Percentiles rank a stretch among this genome's conserved stretches.
phyloP scores from a whole-genome alignment of 2,113 vertebrate species.

The Dasypus novemcinctus region DNA sequence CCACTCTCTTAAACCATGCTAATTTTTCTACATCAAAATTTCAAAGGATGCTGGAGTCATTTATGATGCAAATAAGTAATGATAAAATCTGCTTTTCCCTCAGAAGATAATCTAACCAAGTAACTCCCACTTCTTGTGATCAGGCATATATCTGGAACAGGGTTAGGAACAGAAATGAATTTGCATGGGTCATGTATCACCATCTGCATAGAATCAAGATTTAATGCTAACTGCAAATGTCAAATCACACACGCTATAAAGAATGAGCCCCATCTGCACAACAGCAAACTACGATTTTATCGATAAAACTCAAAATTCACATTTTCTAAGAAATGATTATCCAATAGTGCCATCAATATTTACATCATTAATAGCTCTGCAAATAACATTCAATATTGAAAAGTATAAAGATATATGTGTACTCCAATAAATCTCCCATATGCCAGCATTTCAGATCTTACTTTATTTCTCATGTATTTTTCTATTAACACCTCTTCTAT shows the following conservation, averaged over 20 bases:
- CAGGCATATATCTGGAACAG: not conserved
- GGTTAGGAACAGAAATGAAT: slow-evolving; percentile 50
- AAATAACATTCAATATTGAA: slow-evolving; percentile 1
- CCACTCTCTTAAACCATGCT: not conserved
- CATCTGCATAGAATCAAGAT: slow-evolving; percentile 6
- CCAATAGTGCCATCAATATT: slow-evolving; percentile 33
- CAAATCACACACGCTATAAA: slow-evolving; percentile 33
- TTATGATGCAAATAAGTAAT: not conserved
- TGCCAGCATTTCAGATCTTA: not conserved
- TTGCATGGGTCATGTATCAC: slow-evolving; percentile 46
- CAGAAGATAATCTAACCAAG: slow-evolving; percentile 47
- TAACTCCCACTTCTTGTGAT: slow-evolving; percentile 16
- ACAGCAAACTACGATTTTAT: slow-evolving; percentile 40
- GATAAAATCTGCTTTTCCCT: not conserved
- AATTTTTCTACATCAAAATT: slow-evolving; percentile 5
- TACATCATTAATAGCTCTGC: not conserved
- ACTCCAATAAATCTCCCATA: not conserved
- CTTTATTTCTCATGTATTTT: not conserved
- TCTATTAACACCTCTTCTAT: not conserved
- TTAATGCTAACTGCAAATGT: slow-evolving; percentile 41
- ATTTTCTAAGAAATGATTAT: slow-evolving; percentile 12
- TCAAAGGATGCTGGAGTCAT: not conserved
- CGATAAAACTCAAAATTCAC: slow-evolving; percentile 63
- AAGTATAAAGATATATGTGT: not conserved
- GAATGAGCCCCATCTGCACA: slow-evolving; percentile 53